Evolutionary conservation across 2,113 vertebrate genomes (phyloP), one percentile per base, ranked within the genome.

Genomic region (Piliocolobus tephrosceles): DNA sequence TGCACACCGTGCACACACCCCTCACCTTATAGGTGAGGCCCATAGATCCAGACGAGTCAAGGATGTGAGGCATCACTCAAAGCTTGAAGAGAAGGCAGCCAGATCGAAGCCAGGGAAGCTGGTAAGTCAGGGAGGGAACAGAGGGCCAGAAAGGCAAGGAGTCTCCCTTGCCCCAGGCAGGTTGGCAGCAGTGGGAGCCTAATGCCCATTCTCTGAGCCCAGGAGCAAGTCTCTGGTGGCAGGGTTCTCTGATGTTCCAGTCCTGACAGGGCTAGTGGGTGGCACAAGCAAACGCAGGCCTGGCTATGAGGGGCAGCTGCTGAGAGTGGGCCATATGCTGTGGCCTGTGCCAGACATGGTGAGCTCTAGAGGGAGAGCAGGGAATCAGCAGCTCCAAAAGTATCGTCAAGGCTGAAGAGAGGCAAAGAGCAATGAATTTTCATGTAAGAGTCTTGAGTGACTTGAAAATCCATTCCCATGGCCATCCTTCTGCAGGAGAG

Each of bases 381-480:
- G 12, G 70, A 18, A 2, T 17, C 8, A 20, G 55, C 73, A 9
- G 16, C 22, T 11, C 1, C 20, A 85, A 84, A 66, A 16, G 30
- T 35, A 10, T 25, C 3, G 0, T 1, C 27, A 12, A 40, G 43
- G 25, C 9, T 1, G 10, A 40, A 61, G 57, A 57, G 16, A 23
- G n/a, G 2, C 45, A 1, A 3, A 16, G 0, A 20, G 23, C 70
- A 9, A 6, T 20, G 43, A 23, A 22, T 32, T 73, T 47, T 16
- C 35, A 16, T 2, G 40, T 14, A 57, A 58, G 57, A 10, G 25
- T 57, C 27, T 73, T 40, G 16, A 40, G 32, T 57, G 90, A 58
- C 18, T 25, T 3, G 23, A 73, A 38, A 66, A 22, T 14, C 13
- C 1, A 17, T 16, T 32, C 61, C 75, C 38, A n/a, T 3, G 43